These are phyloP conservation scores for Benitochromis conjunctus DNA, from an alignment of 2,113 vertebrate genomes.

Conservation along the genomic window DNA sequence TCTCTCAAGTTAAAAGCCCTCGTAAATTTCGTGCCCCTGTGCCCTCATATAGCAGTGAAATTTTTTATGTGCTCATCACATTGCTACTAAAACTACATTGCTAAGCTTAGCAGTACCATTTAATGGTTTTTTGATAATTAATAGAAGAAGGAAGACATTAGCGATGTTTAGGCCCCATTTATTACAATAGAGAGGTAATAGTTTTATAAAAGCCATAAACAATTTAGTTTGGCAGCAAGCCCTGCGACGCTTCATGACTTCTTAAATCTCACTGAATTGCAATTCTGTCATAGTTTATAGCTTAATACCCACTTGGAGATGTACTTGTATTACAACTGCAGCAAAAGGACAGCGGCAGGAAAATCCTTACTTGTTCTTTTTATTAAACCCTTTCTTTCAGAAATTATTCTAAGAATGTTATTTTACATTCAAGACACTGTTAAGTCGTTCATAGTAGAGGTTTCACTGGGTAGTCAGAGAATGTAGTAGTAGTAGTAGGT, in stretches of 20 bases:
- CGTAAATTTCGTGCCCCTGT: neutral
- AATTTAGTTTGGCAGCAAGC: neutral
- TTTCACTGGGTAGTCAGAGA: neutral
- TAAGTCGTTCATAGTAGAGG: neutral
- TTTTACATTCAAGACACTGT: neutral
- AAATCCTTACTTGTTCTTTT: neutral
- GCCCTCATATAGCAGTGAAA: neutral
- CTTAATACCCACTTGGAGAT: neutral
- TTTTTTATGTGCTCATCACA: neutral
- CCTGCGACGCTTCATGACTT: neutral
- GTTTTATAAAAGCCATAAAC: constrained; percentile 11
- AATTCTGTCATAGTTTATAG: neutral
- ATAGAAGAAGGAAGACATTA: neutral
- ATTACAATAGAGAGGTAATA: neutral
- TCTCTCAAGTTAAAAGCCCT: neutral
- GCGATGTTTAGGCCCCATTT: neutral
- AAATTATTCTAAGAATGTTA: neutral
- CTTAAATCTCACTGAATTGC: neutral
- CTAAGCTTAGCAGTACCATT: neutral
- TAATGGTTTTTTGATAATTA: neutral
- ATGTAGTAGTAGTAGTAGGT: neutral
- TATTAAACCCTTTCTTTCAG: neutral
- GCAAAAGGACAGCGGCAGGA: neutral
- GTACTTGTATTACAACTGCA: neutral
- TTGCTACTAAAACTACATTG: neutral